Evolutionary conservation across 2,888 invertebrate genomes (phyloP), one percentile per base, ranked within the genome.

Genomic region (Asteroscopus sphinx): DNA sequence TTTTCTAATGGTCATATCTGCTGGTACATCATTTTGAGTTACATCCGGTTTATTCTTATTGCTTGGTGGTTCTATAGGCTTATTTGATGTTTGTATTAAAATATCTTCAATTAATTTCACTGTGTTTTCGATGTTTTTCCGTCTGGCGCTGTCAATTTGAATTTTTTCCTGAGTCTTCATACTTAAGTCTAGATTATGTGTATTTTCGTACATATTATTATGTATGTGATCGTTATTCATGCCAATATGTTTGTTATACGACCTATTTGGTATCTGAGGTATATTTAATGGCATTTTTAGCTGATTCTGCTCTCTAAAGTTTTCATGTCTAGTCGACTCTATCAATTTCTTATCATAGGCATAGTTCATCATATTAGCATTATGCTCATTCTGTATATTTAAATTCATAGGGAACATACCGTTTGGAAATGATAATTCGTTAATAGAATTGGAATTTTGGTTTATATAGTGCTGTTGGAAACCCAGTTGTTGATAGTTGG

Each of bases 101-200:
- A 91, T 88, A 45, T 89, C 86, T 68, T 92, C 92, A 51, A 92
- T 91, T 51, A 91, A 67, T 64, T 85, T 87, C 0, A 92, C 89
- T 0, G 91, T 91, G 28, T 90, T 89, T 63, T 91, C 91, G 25
- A 92, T 78, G 52, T 90, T 91, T 75, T 87, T 82, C 11, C 90
- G 76, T 53, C 87, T 81, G 0, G 79, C 81, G 28, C 81, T 76
- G n/a, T 82, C 81, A 0, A 81, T 46, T 25, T 71, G 57, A 3
- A 76, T 30, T 36, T 54, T 73, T 36, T 80, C 82, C 25, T 61
- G 70, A 0, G 73, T 52, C 68, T 80, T 82, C 21, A 67, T 45
- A 49, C 68, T 79, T 59, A 72, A 65, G 59, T 81, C 80, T 62
- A 81, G 64, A 48, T 83, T 85, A 30, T 73, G 53, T 9, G 40